Base-by-base conservation (phyloP, 1,140 invertebrate species). In the Ceratitis capitata region DNA sequence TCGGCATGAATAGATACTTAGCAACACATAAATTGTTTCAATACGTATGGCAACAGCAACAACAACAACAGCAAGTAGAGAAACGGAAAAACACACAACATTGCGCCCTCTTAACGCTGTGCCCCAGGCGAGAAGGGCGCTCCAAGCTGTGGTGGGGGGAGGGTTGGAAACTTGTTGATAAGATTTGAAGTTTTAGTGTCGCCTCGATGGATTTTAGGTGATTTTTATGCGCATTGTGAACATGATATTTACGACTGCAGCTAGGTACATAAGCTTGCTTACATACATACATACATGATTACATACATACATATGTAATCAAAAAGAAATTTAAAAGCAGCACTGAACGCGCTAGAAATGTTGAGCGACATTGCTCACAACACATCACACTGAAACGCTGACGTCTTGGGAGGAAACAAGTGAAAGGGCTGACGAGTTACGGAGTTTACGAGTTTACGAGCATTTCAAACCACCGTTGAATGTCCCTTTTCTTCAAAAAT, bases 181-280 rank as follows among this genome's bases (percentile, higher is more conserved):
- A 83, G 82, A 83, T 78, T 78, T 78, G 39, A 47, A 78, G 39
- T 78, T 78, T 78, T 83, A 83, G 26, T 83, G 45, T 83, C 82
- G 82, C 82, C 32, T 51, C 82, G 14, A 53, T 6, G 82, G 86
- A 87, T 90, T 90, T 88, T 85, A 90, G 87, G 89, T 90, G 89
- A 88, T 90, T 90, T 90, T 90, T 90, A 90, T 90, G 89, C 87
- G 29, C 83, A 51, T 53, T 61, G 56, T 61, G 19, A 84, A 84
- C 83, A 58, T 29, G 83, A 84, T 45, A 84, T 84, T 84, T 84
- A 84, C 58, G 53, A 84, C 83, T 26, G 32, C 82, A 78, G 26
- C 35, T 23, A 78, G n/a, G n/a, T n/a, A n/a, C n/a, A n/a, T n/a
- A n/a, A n/a, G n/a, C n/a, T n/a, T n/a, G n/a, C n/a, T n/a, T n/a